Evolutionary conservation across 2,888 invertebrate species (phyloP), one percentile per base, ranked within the genome.

Genomic region (Periphyllus acericola): DNA sequence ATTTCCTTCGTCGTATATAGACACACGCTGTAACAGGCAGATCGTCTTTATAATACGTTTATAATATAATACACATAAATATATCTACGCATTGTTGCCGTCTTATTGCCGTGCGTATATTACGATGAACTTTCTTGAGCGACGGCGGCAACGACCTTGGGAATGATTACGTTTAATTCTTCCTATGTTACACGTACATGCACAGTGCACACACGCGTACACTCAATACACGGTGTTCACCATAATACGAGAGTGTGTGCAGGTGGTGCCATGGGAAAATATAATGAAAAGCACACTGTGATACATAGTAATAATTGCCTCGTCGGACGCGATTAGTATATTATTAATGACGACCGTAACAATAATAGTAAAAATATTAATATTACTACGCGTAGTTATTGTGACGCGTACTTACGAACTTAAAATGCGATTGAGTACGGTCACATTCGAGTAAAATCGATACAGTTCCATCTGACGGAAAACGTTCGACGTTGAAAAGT

Each of bases 41-140:
- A 25, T 52, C 75, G 75, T 72, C 52, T 21, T 72, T 36, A 83
- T 32, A 40, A 82, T 71, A 46, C 1, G 46, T 46, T 46, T 46
- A 72, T 75, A 76, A 68, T 81, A 66, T 40, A 80, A n/a, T 68
- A 81, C 19, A n/a, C 17, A 40, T 80, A 40, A 68, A 19, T 81
- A 68, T 68, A 81, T 34, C 68, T 34, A 72, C 74, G 25, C 36
- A 46, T 74, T 74, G 36, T 55, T 74, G 74, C 72, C 34, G 55
- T 25, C 32, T 74, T 75, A 71, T 83, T 55, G 74, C 83, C 83
- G 21, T 76, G 34, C 34, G 52, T 68, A 52, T 68, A 68, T 29
- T 78, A 34, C 36, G 55, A 66, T 81, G 80, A 87, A 87, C 87
- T 87, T 87, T 87, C 87, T 81, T 87, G 80, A 32, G 81, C 74